A percentile compares a stretch with the other conserved stretches of the same genome.
phyloP scores from a whole-genome alignment of 2,797 vertebrate species.

The Gambusia yucatana region DNA sequence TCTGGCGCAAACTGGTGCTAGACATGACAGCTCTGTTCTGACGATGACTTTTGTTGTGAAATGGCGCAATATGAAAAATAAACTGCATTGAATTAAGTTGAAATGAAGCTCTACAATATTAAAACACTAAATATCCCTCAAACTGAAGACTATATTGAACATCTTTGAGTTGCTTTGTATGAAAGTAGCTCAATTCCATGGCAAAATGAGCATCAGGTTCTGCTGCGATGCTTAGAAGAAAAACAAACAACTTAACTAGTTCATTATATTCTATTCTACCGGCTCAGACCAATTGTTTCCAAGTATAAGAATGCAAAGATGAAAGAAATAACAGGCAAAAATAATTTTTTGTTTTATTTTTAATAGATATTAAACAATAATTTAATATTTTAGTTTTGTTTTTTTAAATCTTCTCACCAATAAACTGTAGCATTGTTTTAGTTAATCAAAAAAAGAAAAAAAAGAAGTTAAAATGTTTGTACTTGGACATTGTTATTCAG shows the following conservation, averaged over 20 bases:
- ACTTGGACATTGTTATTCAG: background rate
- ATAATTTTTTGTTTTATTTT: background rate
- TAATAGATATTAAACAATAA: background rate
- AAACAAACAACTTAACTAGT: no score
- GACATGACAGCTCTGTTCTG: background rate
- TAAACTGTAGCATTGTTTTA: background rate
- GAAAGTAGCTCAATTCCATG: no score
- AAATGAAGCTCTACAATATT: background rate
- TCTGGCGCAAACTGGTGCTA: no score
- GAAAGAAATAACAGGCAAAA: background rate
- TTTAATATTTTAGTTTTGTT: background rate
- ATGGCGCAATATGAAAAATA: background rate
- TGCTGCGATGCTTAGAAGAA: no score
- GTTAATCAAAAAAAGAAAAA: background rate
- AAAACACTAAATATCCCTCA: background rate
- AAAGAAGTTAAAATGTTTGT: background rate
- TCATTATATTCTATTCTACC: background rate
- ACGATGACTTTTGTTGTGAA: background rate
- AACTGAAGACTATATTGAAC: background rate
- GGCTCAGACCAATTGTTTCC: background rate
- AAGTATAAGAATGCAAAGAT: background rate
- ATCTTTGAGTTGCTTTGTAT: background rate
- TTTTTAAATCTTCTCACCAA: background rate
- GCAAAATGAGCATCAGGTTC: no score
- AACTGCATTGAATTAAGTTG: background rate